phyloP scores from a whole-genome alignment of 2,797 vertebrate genomes.

The Spinus pinus region DNA sequence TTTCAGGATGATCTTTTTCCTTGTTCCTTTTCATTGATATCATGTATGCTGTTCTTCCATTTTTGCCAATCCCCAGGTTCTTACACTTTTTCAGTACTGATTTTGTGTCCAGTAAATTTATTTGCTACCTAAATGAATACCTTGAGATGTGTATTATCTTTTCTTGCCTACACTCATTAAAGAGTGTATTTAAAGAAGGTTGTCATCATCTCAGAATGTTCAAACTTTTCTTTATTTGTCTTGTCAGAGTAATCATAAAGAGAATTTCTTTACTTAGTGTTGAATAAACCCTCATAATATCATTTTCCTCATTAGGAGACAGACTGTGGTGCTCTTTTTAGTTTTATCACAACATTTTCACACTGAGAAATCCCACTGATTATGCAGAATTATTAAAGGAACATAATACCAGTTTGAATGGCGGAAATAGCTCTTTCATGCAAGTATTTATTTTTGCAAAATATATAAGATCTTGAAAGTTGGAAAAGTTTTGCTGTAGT shows the following conservation, averaged over 20 bases:
- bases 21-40: not conserved
- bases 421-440: slow-evolving; percentile 9
- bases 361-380: not conserved
- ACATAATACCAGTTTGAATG: not conserved
- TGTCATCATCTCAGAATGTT: not conserved
- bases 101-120: not conserved
- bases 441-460: slow-evolving; percentile 10
- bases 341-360: not conserved
- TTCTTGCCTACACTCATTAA: not conserved
- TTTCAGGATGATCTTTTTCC: not conserved
- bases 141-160: not conserved
- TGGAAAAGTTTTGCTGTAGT: not conserved
- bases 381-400: slow-evolving; percentile 16
- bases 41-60: not conserved
- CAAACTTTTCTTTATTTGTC: slow-evolving; percentile 34
- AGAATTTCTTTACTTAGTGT: not conserved
- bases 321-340: not conserved
- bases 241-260: not conserved
- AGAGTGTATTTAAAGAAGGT: not conserved
- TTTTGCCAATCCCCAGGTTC: not conserved
- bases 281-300: slow-evolving; percentile 9
- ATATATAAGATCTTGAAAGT: not conserved
- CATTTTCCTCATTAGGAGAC: not conserved
- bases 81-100: not conserved
- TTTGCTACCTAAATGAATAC: not conserved